Conservation (phyloP, 2,113 vertebrate species). For the Hippocampus mohnikei region DNA sequence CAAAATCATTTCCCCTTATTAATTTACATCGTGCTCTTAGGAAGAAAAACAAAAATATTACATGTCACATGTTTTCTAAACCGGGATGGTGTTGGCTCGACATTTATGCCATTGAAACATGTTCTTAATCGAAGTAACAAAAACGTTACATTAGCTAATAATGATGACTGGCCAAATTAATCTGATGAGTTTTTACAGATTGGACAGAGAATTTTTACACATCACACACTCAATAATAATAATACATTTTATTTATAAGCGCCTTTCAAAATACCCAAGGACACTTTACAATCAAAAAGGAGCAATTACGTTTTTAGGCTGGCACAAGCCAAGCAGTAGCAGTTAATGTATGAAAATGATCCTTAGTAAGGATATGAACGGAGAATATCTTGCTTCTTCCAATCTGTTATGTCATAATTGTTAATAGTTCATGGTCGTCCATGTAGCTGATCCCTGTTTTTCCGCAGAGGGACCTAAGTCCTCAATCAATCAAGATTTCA, state of each 20-base stretch:
- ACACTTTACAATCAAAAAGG: too few relatives aligned
- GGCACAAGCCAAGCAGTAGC: too few relatives aligned
- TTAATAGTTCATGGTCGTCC: neutral
- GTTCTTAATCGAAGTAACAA: neutral
- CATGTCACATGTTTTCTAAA: too few relatives aligned
- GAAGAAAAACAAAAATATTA: too few relatives aligned
- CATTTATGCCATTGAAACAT: neutral
- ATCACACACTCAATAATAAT: neutral
- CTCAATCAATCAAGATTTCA: neutral
- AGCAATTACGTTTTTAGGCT: too few relatives aligned
- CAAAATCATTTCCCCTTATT: too few relatives aligned
- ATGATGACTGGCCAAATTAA: neutral
- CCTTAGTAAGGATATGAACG: neutral
- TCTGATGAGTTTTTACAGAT: neutral
- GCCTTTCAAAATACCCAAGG: too few relatives aligned
- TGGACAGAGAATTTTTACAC: neutral
- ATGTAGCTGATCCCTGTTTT: neutral
- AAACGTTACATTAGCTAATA: neutral
- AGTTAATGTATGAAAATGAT: neutral
- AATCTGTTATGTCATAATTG: neutral
- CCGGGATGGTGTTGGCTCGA: too few relatives aligned
- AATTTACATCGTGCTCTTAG: too few relatives aligned
- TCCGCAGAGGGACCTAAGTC: neutral
- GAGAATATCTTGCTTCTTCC: neutral
- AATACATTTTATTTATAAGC: too few relatives aligned